Evolutionary conservation across 2,797 vertebrate species (phyloP).

Genomic region (Threskiornis aethiopicus): DNA sequence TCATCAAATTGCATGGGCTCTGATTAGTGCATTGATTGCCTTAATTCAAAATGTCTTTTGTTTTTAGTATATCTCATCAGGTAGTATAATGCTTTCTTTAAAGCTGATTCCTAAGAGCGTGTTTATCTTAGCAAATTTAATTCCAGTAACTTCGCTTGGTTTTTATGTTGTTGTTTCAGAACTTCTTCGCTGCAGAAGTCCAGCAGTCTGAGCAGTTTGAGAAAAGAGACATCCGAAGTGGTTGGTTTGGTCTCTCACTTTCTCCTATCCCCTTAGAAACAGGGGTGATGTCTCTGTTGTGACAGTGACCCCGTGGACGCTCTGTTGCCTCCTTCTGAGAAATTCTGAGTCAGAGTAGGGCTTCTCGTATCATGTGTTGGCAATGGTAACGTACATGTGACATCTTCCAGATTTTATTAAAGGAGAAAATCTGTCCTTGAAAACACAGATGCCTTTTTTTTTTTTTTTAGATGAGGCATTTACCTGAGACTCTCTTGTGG

Average conservation of each 20-base stretch:
- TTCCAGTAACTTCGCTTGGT: background rate
- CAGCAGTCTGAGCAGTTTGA: constrained; percentile 82
- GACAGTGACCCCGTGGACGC: background rate
- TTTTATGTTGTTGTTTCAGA: constrained; percentile 62
- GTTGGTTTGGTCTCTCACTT: constrained; percentile 67
- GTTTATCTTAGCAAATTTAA: background rate
- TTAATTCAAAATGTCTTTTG: constrained; percentile 7
- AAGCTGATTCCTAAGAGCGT: background rate
- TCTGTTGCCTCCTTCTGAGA: background rate
- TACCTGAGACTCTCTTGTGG: background rate
- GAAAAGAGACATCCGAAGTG: constrained; percentile 77
- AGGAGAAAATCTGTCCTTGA: background rate
- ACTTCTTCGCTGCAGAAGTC: constrained; percentile 75
- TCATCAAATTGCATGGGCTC: background rate
- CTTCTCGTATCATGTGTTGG: background rate
- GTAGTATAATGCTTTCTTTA: background rate
- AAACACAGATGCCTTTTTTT: background rate
- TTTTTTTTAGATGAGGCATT: background rate
- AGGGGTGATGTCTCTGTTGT: background rate
- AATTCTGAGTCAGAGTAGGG: background rate
- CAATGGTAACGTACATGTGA: background rate
- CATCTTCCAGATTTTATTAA: background rate
- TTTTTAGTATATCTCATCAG: background rate
- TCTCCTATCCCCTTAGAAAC: background rate
- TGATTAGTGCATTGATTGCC: background rate